These are phyloP conservation scores for Gambusia affinis DNA, from an alignment of 2,113 vertebrate genomes.

Conservation along the genomic window DNA sequence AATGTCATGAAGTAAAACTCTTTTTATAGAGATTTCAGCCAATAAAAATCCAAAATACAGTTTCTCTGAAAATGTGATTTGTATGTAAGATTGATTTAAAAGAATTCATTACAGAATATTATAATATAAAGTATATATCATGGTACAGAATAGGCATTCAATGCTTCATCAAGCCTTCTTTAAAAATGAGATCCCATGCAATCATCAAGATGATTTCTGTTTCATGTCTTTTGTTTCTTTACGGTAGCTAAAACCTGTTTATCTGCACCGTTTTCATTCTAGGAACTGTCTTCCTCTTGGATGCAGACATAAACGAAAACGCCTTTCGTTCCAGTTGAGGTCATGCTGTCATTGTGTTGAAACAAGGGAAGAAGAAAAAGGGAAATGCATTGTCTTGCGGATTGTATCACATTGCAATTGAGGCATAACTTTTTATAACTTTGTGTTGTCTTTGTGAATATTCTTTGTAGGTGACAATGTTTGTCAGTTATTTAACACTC, in stretches of 20 bases:
- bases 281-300: background rate
- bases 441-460: background rate
- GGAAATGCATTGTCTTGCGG: background rate
- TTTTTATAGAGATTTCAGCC: background rate
- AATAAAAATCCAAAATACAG: background rate
- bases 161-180: no score
- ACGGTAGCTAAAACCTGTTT: background rate
- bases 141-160: no score
- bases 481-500: background rate
- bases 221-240: background rate
- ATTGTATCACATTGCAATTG: background rate
- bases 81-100: no score
- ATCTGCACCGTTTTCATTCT: background rate
- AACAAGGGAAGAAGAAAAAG: background rate
- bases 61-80: no score
- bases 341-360: background rate
- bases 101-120: no score
- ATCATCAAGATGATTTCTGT: no score
- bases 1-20: background rate
- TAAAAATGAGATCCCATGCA: no score
- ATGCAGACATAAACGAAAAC: background rate
- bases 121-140: no score
- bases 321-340: background rate
- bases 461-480: background rate
- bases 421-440: background rate